Evolutionary conservation across 2,113 vertebrate genomes (phyloP), one percentile per base, ranked within the genome.

Genomic region (Hippocampus guttulatus): DNA sequence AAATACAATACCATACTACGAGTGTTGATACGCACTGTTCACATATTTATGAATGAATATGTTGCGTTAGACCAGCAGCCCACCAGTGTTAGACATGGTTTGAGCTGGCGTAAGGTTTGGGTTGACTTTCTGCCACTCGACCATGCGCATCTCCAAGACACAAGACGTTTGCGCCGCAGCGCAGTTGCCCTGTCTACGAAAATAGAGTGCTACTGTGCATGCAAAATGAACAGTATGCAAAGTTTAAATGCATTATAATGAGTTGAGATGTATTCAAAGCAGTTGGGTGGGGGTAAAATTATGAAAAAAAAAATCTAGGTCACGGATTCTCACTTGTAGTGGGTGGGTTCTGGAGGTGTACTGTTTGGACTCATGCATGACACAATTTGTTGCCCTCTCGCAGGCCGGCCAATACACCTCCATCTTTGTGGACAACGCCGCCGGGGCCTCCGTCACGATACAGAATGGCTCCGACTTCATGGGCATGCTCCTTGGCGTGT

Each of bases 341-440:
- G 23, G 10, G 11, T 57, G 55, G 23, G 55, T 57, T 3, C 3
- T 23, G 10, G 2, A 23, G 5, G n/a, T 57, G 25, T 2, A 57
- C 55, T 25, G 52, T 55, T 23, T n/a, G n/a, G 52, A 55, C 21
- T 57, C 1, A 58, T 25, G 55, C 25, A n/a, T 21, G 2, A 6
- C 33, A 43, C 3, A 23, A 15, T 41, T 16, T n/a, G 5, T 33
- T 68, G 45, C 45, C 52, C 67, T 73, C 69, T 75, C 30, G 30
- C 85, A 98, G 97, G 93, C 89, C 3, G 96, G 96, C 0, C 96
- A 99, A 68, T 98, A 97, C 71, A 92, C 94, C 5, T 99, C 96
- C 3, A 93, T 99, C 86, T 98, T 98, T 21, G 95, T 98, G 89
- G 96, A 98, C 86, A 98, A 98, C 2, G 90, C 95, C 0, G 95